Base-by-base conservation (phyloP, 2,888 invertebrate genomes). In the Tetropium fuscum region DNA sequence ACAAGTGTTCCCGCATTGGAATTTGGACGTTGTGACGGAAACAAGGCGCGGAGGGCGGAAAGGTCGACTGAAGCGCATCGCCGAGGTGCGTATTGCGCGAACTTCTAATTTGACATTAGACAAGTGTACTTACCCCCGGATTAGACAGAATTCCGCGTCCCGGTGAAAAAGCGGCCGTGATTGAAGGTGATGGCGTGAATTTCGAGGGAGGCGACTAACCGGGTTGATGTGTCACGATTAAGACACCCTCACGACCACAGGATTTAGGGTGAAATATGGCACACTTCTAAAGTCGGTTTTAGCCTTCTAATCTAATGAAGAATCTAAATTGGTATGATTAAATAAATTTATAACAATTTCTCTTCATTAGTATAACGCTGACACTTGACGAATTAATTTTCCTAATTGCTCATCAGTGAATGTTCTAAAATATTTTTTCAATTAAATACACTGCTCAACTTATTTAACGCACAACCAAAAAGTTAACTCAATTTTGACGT, bases 1-100 rank as follows among this genome's bases (percentile, higher is more conserved):
- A 73, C 72, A 72, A 71, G 70, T 71, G 70, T 70, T 64, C 68
- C 62, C 61, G 54, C 53, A 54, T 54, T 55, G 49, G 36, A 51
- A 51, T 51, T 51, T 25, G 51, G 38, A 27, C 51, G 38, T 40
- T 51, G 51, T 40, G 51, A 51, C 40, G 38, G 51, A 40, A 40
- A 38, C 34, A 48, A 18, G 25, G 40, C 27, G 15, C 30, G 18
- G 40, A 20, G 40, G 22, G 16, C 6, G 36, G 20, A 41, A 41
- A 41, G 27, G 15, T 43, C 43, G 22, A 53, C 34, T 15, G 16
- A 16, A 10, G 40, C 41, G 40, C 41, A 44, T 32, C 11, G 34
- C 8, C 54, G 47, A 54, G 48, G 59, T 54, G 55, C 49, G 48
- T 38, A 45, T 49, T 16, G 36, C 43, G 43, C 25, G 44, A 10